Base-by-base conservation (phyloP, 2,797 vertebrate genomes). In the Hafferia zeledoni region DNA sequence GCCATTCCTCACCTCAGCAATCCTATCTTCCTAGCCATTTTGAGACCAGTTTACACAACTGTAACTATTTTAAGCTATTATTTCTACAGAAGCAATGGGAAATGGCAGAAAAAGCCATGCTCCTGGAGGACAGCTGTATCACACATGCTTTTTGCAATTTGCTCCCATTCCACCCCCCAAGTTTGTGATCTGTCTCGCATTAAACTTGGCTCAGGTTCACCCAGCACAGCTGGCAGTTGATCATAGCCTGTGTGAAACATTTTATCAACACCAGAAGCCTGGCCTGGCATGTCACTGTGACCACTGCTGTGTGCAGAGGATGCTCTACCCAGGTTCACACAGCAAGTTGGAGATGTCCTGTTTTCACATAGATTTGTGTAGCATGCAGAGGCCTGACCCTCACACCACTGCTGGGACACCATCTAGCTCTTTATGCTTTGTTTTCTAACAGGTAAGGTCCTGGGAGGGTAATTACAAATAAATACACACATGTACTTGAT, bases 381-480 rank as follows among this genome's bases (percentile, higher is more conserved):
- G 50, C 28, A 15, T 0, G 2, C n/a, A 15, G 17, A 50, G 46
- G 31, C 47, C 76, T 50, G 83, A 44, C 43, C 17, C 31, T 46
- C n/a, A 33, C 6, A 3, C 10, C 1, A 0, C 70, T 53, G 35
- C 68, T 47, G 25, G 30, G 31, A 53, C 14, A 53, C 8, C 14
- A 24, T 22, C 30, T 2, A 1, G 39, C 28, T 67, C 69, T 37
- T 64, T 7, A 28, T 14, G 41, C 19, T 68, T 64, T 20, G 0
- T 56, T 69, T 83, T 35, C 33, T 70, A 59, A 61, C 3, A n/a
- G 31, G 20, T 24, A 31, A 47, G n/a, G 35, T 56, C 27, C 35
- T 49, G 17, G 15, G 5, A 60, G 25, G 31, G 14, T 61, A 83
- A 30, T 78, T 67, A 52, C 4, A 30, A 81, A 41, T 35, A 83